A percentile compares a stretch with the other conserved stretches of the same genome.
Evolutionary conservation across 1,140 invertebrate species (phyloP).

Genomic region (Euura saliciscinereae): DNA sequence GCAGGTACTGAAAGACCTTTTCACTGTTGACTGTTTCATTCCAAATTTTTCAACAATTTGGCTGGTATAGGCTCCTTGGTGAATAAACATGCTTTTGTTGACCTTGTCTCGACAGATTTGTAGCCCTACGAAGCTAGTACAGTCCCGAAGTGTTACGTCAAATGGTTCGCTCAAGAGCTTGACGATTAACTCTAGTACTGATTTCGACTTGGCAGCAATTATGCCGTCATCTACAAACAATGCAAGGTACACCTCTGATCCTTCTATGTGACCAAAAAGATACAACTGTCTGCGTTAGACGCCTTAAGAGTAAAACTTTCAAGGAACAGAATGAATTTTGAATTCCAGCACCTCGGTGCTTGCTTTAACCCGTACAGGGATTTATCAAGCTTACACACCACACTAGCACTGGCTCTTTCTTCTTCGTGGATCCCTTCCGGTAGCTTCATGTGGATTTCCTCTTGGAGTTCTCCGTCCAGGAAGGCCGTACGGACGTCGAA

Average conservation of each 20-base stretch:
- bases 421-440: constrained; percentile 32
- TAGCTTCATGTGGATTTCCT: constrained; percentile 43
- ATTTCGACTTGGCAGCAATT: constrained; percentile 16
- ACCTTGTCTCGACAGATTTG: constrained; percentile 18
- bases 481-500: constrained; percentile 48
- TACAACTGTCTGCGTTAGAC: constrained; percentile 17
- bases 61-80: constrained; percentile 36
- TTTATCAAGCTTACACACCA: constrained; percentile 40
- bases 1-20: constrained; percentile 14
- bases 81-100: constrained; percentile 30
- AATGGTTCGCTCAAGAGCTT: constrained; percentile 17
- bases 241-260: not conserved
- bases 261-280: not conserved
- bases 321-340: constrained; percentile 26
- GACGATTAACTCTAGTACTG: constrained; percentile 14
- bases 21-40: constrained; percentile 21
- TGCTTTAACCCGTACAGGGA: constrained; percentile 55
- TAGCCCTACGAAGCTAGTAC: constrained; percentile 23
- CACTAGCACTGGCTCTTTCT: constrained; percentile 10
- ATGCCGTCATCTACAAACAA: constrained; percentile 16
- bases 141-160: constrained; percentile 19
- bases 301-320: not conserved
- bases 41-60: constrained; percentile 26
- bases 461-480: constrained; percentile 46
- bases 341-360: constrained; percentile 48